Conservation (phyloP, 1,140 invertebrate genomes). For the Caenorhabditis inopinata region DNA sequence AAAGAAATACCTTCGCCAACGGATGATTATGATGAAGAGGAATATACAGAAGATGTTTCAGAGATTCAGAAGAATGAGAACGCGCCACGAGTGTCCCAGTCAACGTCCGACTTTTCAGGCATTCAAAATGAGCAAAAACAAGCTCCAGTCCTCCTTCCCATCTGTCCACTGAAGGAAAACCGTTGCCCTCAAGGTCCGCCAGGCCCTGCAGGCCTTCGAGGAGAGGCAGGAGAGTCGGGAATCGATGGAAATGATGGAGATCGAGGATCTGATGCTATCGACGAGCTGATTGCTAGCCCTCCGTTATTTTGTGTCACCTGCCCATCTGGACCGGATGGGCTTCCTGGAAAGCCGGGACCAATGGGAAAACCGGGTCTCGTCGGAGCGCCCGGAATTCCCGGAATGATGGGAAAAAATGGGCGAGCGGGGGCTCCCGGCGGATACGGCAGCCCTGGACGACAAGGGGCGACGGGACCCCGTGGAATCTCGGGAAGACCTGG, state of each 20-base stretch:
- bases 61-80: background rate
- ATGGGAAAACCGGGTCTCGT: background rate
- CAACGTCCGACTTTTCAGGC: background rate
- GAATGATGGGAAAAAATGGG: slow-evolving; percentile 22
- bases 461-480: background rate
- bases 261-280: background rate
- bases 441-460: slow-evolving; percentile 22
- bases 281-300: background rate
- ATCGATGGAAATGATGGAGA: background rate
- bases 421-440: slow-evolving; percentile 5
- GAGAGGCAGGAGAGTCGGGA: background rate
- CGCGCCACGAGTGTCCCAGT: too few species aligned
- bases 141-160: background rate
- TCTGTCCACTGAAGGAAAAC: background rate
- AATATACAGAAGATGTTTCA: too few species aligned
- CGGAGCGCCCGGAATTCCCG: slow-evolving; percentile 16
- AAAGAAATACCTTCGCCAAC: background rate
- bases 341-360: background rate
- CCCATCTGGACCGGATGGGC: slow-evolving; percentile 13
- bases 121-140: background rate
- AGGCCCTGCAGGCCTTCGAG: background rate
- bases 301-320: slow-evolving; percentile 1
- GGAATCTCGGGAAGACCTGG: background rate
- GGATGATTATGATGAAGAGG: background rate
- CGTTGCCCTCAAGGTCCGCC: background rate